Conservation (phyloP, 2,888 invertebrate genomes). For the Luperina nickerlii region DNA sequence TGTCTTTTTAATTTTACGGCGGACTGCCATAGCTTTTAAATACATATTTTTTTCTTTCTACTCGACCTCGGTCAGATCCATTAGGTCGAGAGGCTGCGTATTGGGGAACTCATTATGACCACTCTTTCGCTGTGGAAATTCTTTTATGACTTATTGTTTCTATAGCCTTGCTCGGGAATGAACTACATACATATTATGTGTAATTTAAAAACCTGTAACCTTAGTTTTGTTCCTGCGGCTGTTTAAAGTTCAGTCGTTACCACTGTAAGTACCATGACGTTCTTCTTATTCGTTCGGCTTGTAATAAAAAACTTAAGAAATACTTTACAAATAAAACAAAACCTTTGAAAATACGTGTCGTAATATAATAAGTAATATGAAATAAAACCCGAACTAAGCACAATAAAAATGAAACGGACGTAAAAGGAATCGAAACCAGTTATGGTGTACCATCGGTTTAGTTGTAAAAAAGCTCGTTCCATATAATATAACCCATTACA, state of each 20-base stretch:
- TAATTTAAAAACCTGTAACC: constrained; percentile 70
- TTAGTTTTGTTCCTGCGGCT: constrained; percentile 59
- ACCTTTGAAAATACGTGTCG: constrained; percentile 79
- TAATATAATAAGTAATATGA: constrained; percentile 85
- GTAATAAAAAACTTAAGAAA: constrained; percentile 58
- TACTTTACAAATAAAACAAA: constrained; percentile 68
- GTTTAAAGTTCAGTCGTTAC: constrained; percentile 60
- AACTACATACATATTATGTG: constrained; percentile 71
- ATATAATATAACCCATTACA: constrained; percentile 89
- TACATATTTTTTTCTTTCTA: constrained; percentile 83
- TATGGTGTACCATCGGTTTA: constrained; percentile 86
- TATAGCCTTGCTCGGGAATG: constrained; percentile 77
- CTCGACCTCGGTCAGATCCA: constrained; percentile 85
- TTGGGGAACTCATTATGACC: constrained; percentile 86
- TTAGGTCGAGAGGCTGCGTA: constrained; percentile 84
- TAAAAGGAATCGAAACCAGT: constrained; percentile 87
- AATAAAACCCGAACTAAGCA: constrained; percentile 85
- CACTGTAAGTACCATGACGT: constrained; percentile 52
- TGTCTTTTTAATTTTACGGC: constrained; percentile 90
- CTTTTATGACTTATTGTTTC: constrained; percentile 88
- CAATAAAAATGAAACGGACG: constrained; percentile 85
- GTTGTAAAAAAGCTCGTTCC: constrained; percentile 89
- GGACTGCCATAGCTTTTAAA: constrained; percentile 89
- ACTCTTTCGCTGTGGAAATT: constrained; percentile 81
- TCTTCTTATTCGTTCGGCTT: constrained; percentile 50